Evolutionary conservation across 2,797 vertebrate species (phyloP), one percentile per base, ranked within the genome.

Genomic region (Tachyglossus aculeatus): DNA sequence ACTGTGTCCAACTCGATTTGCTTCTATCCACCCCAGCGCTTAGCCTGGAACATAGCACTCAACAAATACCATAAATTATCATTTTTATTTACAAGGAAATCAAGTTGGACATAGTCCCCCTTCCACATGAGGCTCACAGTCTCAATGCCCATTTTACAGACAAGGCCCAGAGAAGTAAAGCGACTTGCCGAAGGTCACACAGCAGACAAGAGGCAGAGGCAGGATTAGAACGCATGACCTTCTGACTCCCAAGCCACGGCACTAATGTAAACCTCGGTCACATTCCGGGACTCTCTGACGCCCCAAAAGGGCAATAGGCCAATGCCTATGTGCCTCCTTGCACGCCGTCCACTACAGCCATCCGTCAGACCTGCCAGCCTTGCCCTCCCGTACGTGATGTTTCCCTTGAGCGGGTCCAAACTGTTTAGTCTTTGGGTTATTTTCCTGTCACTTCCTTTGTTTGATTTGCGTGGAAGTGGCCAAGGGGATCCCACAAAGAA

Each of bases 361-460:
- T 59, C 48, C 54, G 8, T 47, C 34, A 62, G 63, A 38, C 18
- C 69, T 7, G 9, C 55, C 78, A 45, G 67, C 57, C 66, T 56
- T 7, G 55, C 77, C 86, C 84, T 32, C 59, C 74, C 2, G 41
- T 89, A 89, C 78, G 82, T 86, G 90, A 77, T 87, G 76, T 87
- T 92, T 90, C 86, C 82, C 87, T 83, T 55, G 5, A 78, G 77
- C 1, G 75, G 77, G 91, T 90, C 90, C 90, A 86, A 74, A 82
- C 82, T 91, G 88, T 91, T 91, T 90, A 89, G 90, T 90, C 91
- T 91, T 81, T 74, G 34, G 9, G 72, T 61, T 77, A 77, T 83
- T 86, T 77, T 77, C 81, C 89, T 66, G 82, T 56, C 38, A 88
- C 85, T 92, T 91, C 89, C 90, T 90, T 91, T 90, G 89, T 91